These are phyloP conservation scores for Drosophila lowei DNA, from an alignment of 1,140 invertebrate genomes.

Conservation along the genomic window DNA sequence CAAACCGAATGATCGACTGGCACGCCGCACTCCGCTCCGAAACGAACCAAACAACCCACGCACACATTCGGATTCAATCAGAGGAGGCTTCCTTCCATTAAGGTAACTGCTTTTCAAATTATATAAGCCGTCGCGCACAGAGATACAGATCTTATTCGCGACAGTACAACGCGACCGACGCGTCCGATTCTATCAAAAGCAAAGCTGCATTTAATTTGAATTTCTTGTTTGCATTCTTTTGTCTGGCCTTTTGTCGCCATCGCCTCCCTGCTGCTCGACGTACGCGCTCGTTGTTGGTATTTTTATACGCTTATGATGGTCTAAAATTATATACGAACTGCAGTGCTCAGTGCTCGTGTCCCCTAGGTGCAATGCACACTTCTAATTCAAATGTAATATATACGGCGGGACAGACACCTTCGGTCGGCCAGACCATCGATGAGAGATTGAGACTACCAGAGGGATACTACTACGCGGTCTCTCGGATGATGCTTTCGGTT, in stretches of 20 bases:
- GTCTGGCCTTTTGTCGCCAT: slow-evolving; percentile 60
- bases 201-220: slow-evolving; percentile 77
- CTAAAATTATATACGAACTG: slow-evolving; percentile 73
- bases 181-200: slow-evolving; percentile 75
- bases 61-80: too few relatives aligned
- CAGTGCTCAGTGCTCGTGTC: slow-evolving; percentile 25
- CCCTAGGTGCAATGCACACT: slow-evolving; percentile 72
- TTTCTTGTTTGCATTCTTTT: slow-evolving; percentile 70
- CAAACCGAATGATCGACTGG: slow-evolving; percentile 7
- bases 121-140: slow-evolving; percentile 44
- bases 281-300: slow-evolving; percentile 56
- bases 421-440: slow-evolving; percentile 36
- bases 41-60: too few relatives aligned
- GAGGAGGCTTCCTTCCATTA: too few relatives aligned
- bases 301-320: slow-evolving; percentile 76
- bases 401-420: slow-evolving; percentile 41
- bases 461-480: not conserved
- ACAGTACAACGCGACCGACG: slow-evolving; percentile 32
- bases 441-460: slow-evolving; percentile 5
- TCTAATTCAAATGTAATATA: slow-evolving; percentile 78
- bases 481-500: too few relatives aligned
- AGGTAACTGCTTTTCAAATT: slow-evolving; percentile 40
- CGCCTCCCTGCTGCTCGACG: slow-evolving; percentile 20
- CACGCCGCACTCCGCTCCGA: not conserved
- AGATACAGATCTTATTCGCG: slow-evolving; percentile 14